Percentiles rank a stretch among this genome's conserved stretches.
Evolutionary conservation across 2,113 vertebrate species (phyloP).

Genomic region (Myotis brandtii): DNA sequence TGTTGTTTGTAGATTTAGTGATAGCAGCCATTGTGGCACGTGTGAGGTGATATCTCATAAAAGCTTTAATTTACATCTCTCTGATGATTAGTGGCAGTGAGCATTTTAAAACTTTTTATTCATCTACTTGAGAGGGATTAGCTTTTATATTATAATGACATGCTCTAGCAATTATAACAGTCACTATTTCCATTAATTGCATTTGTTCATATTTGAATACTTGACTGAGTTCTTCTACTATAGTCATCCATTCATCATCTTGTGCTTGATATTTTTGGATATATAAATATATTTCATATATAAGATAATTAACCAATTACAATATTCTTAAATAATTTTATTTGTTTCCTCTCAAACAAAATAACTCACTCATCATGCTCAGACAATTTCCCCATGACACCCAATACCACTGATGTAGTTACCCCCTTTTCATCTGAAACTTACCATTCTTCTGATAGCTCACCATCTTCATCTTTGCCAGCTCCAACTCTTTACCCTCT

Average conservation of each 20-base stretch:
- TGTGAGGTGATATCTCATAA: neutral
- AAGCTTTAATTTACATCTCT: neutral
- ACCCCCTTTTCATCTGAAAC: neutral
- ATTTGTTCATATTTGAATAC: conserved; percentile 76
- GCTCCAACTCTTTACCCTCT: conserved; percentile 12
- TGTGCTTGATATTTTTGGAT: conserved; percentile 58
- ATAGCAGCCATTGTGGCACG: too few species aligned
- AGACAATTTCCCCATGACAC: neutral
- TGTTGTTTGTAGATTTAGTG: too few species aligned
- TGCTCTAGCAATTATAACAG: conserved; percentile 70
- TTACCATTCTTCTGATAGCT: neutral
- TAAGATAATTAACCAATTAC: conserved; percentile 35
- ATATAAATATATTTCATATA: conserved; percentile 52
- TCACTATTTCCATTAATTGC: conserved; percentile 76
- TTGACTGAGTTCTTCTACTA: conserved; percentile 64
- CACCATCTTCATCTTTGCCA: neutral
- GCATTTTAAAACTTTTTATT: conserved; percentile 54
- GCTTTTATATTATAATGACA: conserved; percentile 67
- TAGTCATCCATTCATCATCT: conserved; percentile 58
- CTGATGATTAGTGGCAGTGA: neutral
- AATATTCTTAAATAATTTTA: conserved; percentile 28
- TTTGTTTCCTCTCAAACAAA: conserved; percentile 58
- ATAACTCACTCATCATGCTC: conserved; percentile 28
- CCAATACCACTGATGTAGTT: neutral
- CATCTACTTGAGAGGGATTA: conserved; percentile 44